Percentiles rank a stretch among this genome's conserved stretches.
Evolutionary conservation across 2,113 vertebrate genomes (phyloP).

Genomic region (Regulus satrapa): DNA sequence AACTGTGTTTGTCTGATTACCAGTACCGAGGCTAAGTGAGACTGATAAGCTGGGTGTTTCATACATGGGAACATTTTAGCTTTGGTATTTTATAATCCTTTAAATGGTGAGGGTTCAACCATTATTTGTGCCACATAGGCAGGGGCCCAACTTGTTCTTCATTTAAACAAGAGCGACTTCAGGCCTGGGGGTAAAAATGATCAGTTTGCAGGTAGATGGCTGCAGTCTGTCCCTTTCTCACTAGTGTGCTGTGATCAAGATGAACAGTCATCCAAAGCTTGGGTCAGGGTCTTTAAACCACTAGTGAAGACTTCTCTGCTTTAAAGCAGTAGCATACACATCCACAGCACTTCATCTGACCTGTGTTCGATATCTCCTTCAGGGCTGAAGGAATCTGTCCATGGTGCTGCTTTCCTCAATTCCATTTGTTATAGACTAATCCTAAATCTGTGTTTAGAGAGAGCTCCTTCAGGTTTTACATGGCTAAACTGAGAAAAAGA

Average conservation of each 20-base stretch:
- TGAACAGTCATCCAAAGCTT: neutral
- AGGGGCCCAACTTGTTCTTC: neutral
- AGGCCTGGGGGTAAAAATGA: neutral
- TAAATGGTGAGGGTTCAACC: neutral
- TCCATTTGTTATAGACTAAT: neutral
- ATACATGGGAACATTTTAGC: neutral
- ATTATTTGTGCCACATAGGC: neutral
- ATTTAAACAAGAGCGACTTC: neutral
- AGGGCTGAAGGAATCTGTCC: neutral
- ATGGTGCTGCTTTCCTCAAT: neutral
- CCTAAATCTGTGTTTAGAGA: neutral
- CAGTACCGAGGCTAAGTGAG: neutral
- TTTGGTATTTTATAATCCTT: neutral
- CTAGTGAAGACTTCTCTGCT: neutral
- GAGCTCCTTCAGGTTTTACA: neutral
- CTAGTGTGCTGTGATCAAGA: neutral
- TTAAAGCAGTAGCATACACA: neutral
- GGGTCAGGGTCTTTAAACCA: neutral
- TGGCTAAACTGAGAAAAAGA: neutral
- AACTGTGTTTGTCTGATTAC: neutral
- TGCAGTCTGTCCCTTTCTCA: neutral
- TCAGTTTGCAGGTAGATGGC: neutral
- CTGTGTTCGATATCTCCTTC: neutral
- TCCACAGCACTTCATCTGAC: neutral
- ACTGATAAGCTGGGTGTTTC: neutral